These are phyloP conservation scores for Cylloceria caligata DNA, from an alignment of 2,888 invertebrate genomes.

Conservation along the genomic window DNA sequence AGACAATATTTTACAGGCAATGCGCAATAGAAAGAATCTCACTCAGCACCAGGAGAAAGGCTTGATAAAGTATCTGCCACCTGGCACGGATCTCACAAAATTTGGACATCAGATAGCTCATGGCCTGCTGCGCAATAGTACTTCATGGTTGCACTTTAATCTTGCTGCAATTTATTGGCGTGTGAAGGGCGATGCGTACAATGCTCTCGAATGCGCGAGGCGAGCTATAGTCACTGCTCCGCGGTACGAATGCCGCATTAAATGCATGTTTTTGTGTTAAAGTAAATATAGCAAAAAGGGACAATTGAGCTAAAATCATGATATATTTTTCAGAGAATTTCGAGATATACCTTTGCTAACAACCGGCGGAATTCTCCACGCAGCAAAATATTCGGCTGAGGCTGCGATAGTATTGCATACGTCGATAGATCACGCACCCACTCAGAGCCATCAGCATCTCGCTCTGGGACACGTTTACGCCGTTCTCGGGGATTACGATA, in stretches of 20 bases:
- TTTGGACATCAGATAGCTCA: slow-evolving; percentile 89
- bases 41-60: slow-evolving; percentile 86
- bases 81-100: slow-evolving; percentile 82
- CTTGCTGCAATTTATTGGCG: slow-evolving; percentile 93
- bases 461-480: slow-evolving; percentile 91
- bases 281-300: background rate
- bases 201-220: slow-evolving; percentile 92
- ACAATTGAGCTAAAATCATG: background rate
- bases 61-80: slow-evolving; percentile 84
- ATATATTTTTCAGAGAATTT: slow-evolving; percentile 86
- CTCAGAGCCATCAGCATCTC: slow-evolving; percentile 87
- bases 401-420: slow-evolving; percentile 90
- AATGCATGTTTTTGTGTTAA: too few relatives aligned
- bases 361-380: slow-evolving; percentile 90
- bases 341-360: slow-evolving; percentile 91
- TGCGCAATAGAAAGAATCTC: slow-evolving; percentile 85
- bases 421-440: slow-evolving; percentile 90
- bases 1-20: slow-evolving; percentile 81
- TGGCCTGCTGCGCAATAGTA: slow-evolving; percentile 88
- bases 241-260: slow-evolving; percentile 85
- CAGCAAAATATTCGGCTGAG: slow-evolving; percentile 89
- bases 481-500: slow-evolving; percentile 89
- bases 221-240: slow-evolving; percentile 91
- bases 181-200: slow-evolving; percentile 90
- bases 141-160: slow-evolving; percentile 93